phyloP scores from a whole-genome alignment of 2,797 vertebrate species.

The Microctenopoma steveboyesi region DNA sequence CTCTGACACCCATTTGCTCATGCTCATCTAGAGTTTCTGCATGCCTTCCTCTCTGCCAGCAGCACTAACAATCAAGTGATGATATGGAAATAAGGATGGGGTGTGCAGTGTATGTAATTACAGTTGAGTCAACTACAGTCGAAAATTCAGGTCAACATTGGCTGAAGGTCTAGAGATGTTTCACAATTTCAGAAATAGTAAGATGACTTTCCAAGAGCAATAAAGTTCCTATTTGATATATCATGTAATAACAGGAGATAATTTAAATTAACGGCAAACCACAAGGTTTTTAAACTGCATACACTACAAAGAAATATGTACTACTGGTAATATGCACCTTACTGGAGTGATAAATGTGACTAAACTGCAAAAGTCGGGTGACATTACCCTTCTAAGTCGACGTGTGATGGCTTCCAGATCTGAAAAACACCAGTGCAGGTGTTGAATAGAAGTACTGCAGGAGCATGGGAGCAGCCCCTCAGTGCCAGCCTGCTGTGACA shows the following conservation, averaged over 20 bases:
- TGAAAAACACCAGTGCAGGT: slow-evolving; percentile 26
- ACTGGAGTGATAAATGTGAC: slow-evolving; percentile 6
- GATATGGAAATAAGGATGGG: slow-evolving; percentile 62
- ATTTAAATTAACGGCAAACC: slow-evolving; percentile 39
- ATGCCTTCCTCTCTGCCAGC: slow-evolving; percentile 53
- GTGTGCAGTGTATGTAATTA: slow-evolving; percentile 37
- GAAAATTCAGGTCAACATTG: slow-evolving; percentile 42
- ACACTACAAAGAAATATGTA: slow-evolving; percentile 18
- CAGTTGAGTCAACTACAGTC: slow-evolving; percentile 42
- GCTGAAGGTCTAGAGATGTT: slow-evolving; percentile 26
- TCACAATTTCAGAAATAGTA: not conserved
- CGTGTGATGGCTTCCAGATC: slow-evolving; percentile 33
- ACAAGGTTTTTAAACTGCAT: not conserved
- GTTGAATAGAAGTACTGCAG: slow-evolving; percentile 35
- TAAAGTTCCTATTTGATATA: not conserved
- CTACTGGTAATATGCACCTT: not conserved
- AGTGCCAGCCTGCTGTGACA: slow-evolving; percentile 60
- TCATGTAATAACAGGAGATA: not conserved
- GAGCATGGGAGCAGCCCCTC: slow-evolving; percentile 42
- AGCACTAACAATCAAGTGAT: slow-evolving; percentile 63
- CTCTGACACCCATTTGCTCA: slow-evolving; percentile 53
- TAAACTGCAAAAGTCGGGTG: slow-evolving; percentile 4
- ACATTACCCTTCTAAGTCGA: slow-evolving; percentile 29
- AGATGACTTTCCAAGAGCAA: too few relatives aligned
- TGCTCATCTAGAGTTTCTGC: slow-evolving; percentile 54